phyloP scores from a whole-genome alignment of 2,888 invertebrate genomes.

The Drosophila koepferae region DNA sequence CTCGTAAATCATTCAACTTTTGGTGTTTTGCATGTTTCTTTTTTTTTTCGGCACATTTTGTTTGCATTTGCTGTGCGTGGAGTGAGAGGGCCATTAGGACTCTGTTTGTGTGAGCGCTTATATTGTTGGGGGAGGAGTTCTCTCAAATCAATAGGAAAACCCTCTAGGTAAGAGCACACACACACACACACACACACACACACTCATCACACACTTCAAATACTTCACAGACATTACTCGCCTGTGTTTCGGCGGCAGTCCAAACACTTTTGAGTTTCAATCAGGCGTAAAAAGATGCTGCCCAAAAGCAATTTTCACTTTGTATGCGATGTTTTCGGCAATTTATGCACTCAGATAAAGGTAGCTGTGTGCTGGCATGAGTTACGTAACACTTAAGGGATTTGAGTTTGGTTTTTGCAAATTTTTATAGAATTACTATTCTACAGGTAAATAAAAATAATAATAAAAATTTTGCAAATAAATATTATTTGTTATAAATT shows the following conservation, averaged over 20 bases:
- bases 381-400: neutral
- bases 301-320: conserved; percentile 73
- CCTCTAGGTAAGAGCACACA: conserved; percentile 11
- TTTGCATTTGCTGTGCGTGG: conserved; percentile 27
- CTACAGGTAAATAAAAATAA: too few relatives aligned
- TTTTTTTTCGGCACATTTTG: conserved; percentile 40
- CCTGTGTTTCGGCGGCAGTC: conserved; percentile 39
- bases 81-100: conserved; percentile 26
- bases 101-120: conserved; percentile 11
- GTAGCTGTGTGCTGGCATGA: neutral
- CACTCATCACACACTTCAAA: conserved; percentile 4
- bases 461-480: too few relatives aligned
- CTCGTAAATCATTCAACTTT: conserved; percentile 68
- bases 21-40: conserved; percentile 44
- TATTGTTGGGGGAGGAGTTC: conserved; percentile 43
- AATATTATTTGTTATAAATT: too few relatives aligned
- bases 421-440: neutral
- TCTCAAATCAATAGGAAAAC: conserved; percentile 44
- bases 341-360: neutral
- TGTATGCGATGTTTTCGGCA: conserved; percentile 41
- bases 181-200: neutral
- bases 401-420: neutral
- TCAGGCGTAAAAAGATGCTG: conserved; percentile 79
- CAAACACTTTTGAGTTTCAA: conserved; percentile 67
- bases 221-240: conserved; percentile 20